Conservation (phyloP, 2,797 vertebrate genomes). For the Morus bassanus region DNA sequence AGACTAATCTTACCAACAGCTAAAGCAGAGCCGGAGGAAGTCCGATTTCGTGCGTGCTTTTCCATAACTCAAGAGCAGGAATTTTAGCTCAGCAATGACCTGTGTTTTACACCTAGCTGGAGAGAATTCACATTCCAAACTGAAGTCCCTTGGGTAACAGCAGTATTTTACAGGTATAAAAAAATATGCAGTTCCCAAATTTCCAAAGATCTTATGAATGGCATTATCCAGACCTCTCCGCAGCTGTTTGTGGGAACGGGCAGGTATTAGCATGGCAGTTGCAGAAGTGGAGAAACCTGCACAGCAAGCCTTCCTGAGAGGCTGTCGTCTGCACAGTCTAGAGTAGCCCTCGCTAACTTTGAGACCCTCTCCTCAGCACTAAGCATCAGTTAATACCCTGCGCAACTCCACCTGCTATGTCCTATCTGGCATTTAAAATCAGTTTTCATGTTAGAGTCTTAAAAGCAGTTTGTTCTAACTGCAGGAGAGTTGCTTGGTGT, state of each 20-base stretch:
- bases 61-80: not conserved
- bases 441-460: not conserved
- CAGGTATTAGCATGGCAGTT: accelerated
- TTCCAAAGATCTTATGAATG: accelerated
- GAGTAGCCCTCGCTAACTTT: too few relatives aligned
- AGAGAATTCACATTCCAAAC: not conserved
- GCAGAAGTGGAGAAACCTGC: not conserved
- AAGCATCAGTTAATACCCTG: not conserved
- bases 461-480: not conserved
- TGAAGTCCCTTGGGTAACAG: not conserved
- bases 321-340: not conserved
- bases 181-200: not conserved
- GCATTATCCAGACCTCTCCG: not conserved
- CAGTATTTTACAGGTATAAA: not conserved
- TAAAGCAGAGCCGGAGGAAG: not conserved
- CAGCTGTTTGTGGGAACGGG: not conserved
- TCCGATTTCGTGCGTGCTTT: accelerated
- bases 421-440: not conserved
- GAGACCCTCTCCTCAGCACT: not conserved
- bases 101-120: not conserved
- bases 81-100: not conserved
- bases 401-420: not conserved
- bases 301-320: not conserved
- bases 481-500: not conserved
- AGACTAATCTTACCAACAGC: not conserved